Conservation (phyloP, 2,797 vertebrate genomes). For the Manis javanica region DNA sequence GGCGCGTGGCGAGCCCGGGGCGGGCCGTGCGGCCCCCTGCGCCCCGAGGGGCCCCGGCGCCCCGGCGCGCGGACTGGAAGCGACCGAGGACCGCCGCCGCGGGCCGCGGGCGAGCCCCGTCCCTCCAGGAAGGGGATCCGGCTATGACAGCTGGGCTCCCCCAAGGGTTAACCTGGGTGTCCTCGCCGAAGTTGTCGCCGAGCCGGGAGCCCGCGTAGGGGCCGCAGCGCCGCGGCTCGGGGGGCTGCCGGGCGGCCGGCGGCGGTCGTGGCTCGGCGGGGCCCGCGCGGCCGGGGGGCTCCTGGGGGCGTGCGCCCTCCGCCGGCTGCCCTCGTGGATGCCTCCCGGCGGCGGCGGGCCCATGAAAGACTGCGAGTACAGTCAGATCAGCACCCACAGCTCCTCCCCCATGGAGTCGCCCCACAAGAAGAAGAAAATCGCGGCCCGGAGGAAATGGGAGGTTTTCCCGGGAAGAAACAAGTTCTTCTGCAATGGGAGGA, state of each 20-base stretch:
- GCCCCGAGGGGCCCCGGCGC: neutral
- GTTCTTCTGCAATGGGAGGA: conserved; percentile 97
- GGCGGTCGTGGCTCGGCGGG: conserved; percentile 69
- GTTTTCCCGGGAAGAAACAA: conserved; percentile 98
- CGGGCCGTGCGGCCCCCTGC: neutral
- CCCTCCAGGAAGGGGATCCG: neutral
- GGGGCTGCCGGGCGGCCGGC: conserved; percentile 50
- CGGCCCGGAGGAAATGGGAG: conserved; percentile 95
- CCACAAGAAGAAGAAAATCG: conserved; percentile 92
- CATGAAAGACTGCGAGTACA: conserved; percentile 98
- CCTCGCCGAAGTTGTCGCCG: conserved; percentile 77
- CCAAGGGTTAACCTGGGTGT: conserved; percentile 78
- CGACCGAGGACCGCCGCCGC: conserved; percentile 49
- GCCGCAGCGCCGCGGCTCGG: conserved; percentile 46
- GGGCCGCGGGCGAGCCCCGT: conserved; percentile 22
- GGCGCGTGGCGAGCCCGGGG: neutral
- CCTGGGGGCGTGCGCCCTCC: conserved; percentile 73
- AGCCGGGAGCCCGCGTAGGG: conserved; percentile 76
- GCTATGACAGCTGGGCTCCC: conserved; percentile 80
- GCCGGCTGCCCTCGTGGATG: conserved; percentile 89
- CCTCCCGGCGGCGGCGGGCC: conserved; percentile 94
- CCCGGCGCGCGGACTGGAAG: conserved; percentile 47
- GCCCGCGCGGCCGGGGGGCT: conserved; percentile 68
- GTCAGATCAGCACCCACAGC: conserved; percentile 97
- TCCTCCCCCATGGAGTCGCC: conserved; percentile 98